These are phyloP conservation scores for Dendrocincla fuliginosa DNA, from an alignment of 2,797 vertebrate genomes.

Conservation along the genomic window DNA sequence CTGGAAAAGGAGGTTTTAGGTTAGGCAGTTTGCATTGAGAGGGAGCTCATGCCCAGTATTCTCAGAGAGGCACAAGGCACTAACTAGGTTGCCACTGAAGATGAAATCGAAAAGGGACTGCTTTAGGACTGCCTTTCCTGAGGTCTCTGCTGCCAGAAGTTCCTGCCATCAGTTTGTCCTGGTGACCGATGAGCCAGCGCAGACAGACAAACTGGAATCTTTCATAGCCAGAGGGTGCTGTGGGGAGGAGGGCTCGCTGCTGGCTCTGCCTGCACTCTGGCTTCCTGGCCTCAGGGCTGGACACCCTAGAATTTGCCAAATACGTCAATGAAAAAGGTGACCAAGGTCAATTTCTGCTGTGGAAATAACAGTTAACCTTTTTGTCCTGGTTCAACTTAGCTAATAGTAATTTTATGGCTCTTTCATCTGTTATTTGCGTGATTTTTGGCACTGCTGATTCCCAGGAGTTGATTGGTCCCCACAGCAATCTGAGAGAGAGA, in stretches of 20 bases:
- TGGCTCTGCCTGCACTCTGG: background rate
- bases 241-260: background rate
- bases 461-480: background rate
- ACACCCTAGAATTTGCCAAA: background rate
- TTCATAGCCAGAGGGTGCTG: background rate
- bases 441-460: background rate
- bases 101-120: background rate
- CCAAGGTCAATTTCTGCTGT: background rate
- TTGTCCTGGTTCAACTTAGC: background rate
- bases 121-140: background rate
- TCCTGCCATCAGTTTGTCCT: rapidly evolving
- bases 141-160: background rate
- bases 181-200: rapidly evolving
- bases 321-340: background rate
- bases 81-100: background rate
- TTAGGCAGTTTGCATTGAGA: rapidly evolving
- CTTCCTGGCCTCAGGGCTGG: background rate
- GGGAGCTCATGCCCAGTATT: rapidly evolving
- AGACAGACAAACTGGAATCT: background rate
- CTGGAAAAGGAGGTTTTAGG: background rate
- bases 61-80: background rate
- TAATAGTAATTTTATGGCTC: background rate
- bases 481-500: background rate
- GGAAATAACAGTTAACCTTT: background rate
- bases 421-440: background rate